Evolutionary conservation across 2,888 invertebrate genomes (phyloP).

Genomic region (Maniola hyperantus): DNA sequence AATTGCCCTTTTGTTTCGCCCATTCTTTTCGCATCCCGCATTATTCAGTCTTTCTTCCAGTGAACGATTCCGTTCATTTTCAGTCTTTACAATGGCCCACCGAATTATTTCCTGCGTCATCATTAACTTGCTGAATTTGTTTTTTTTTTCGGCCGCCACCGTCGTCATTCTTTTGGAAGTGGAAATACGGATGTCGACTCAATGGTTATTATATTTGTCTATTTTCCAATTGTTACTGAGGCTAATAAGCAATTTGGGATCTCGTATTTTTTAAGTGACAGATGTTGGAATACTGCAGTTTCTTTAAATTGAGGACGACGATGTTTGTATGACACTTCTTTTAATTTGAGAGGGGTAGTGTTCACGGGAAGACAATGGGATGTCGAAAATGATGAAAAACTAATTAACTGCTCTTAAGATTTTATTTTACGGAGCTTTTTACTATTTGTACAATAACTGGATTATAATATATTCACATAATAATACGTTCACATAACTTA

Average conservation of each 20-base stretch:
- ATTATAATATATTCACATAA: too few species aligned
- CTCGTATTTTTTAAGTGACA: constrained; percentile 12
- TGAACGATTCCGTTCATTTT: constrained; percentile 75
- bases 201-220: constrained; percentile 34
- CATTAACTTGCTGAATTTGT: constrained; percentile 70
- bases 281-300: constrained; percentile 18
- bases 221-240: constrained; percentile 24
- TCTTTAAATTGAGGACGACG: constrained; percentile 5
- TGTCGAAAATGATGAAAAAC: background rate
- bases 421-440: background rate
- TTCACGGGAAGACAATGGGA: background rate
- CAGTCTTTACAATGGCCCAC: constrained; percentile 64
- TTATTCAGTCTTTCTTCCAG: constrained; percentile 74
- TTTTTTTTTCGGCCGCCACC: constrained; percentile 44
- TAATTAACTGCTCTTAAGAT: background rate
- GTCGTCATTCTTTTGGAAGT: constrained; percentile 48
- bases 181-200: constrained; percentile 32
- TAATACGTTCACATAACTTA: too few species aligned
- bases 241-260: constrained; percentile 31
- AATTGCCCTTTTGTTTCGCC: constrained; percentile 78
- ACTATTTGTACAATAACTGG: background rate
- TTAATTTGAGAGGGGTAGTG: constrained; percentile 10
- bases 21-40: constrained; percentile 70
- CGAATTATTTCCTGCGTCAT: constrained; percentile 73
- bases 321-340: constrained; percentile 2